Evolutionary conservation across 1,140 invertebrate species (phyloP), one percentile per base, ranked within the genome.

Genomic region (Drosophila obscura): DNA sequence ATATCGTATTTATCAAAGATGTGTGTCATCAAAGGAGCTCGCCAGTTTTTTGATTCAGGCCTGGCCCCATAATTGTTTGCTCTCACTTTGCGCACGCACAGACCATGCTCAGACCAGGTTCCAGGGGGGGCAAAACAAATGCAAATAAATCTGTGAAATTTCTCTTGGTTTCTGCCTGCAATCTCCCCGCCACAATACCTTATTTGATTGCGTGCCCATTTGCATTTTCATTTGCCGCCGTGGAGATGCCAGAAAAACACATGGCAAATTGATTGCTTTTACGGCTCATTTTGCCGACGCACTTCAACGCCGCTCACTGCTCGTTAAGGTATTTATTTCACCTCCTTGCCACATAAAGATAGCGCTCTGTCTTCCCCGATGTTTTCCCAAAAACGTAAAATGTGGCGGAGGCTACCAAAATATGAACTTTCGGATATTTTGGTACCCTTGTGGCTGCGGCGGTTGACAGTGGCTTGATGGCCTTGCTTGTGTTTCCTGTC

Each of bases 221-320:
- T 72, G 75, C 77, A 75, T 75, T 75, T 75, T 58, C 73, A 66
- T 53, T 63, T 59, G 24, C 22, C 31, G 8, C 31, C 31, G 31
- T 31, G 2, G 59, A 62, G 55, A 60, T 35, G 24, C 19, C 52
- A 73, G 59, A 71, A 78, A 79, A 88, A 83, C 83, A 83, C 83
- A 87, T 88, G 83, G 65, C 65, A 79, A 83, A 88, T 82, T 88
- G 82, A 87, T 87, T 88, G 72, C 79, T 87, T 77, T 87, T 77
- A 87, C 83, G 79, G 83, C 83, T 88, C 83, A 87, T 87, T 87
- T 87, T 85, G 78, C 61, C 64, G 73, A 61, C 71, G 51, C 59
- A 73, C 69, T 73, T 55, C 16, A 66, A 41, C 45, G 58, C 35
- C 51, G 62, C 59, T 63, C 60, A 50, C 60, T 48, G 71, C 71